Base-by-base conservation (phyloP, 2,113 vertebrate species). In the Sarotherodon lohbergeri region DNA sequence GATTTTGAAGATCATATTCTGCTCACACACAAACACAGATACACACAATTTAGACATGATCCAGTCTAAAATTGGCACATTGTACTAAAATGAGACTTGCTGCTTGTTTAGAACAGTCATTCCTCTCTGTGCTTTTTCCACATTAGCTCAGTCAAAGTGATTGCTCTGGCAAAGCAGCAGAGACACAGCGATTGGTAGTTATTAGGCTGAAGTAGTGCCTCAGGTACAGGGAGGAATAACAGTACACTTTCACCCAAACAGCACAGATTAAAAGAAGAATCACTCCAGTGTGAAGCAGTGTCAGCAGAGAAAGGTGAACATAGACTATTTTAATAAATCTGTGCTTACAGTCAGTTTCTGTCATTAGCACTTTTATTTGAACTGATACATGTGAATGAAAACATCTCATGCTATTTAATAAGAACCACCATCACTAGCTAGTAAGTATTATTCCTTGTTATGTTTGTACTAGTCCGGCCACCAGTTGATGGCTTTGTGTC, bases 101-200 rank as follows among this genome's bases (percentile, higher is more conserved):
- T 87, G 59, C 36, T 54, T 89, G 82, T 91, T 86, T 82, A 73
- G 71, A 84, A 78, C n/a, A 59, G 71, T 55, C 22, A 61, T 87
- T 89, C 79, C 86, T 63, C 41, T 48, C 68, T 57, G 88, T 57
- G 87, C 46, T 89, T 93, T 95, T 95, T 95, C 94, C 94, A 93
- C 95, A 94, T 95, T 91, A 94, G 88, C 59, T 63, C 22, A 10
- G 81, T 89, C 86, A 89, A 85, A 88, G 90, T 88, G 88, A 88
- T 80, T 68, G 54, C 68, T 48, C 22, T 24, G 41, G 63, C 32
- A 61, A 36, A 85, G 34, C 56, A 80, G 81, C 80, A 79, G 39
- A 89, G 82, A 76, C 19, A 43, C 36, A 55, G 34, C 17, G 22
- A 34, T 27, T 16, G 41, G 14, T 9, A 0, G 36, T 66, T 59